Evolutionary conservation across 2,888 invertebrate genomes (phyloP), one percentile per base, ranked within the genome.

Genomic region (Apeira syringaria): DNA sequence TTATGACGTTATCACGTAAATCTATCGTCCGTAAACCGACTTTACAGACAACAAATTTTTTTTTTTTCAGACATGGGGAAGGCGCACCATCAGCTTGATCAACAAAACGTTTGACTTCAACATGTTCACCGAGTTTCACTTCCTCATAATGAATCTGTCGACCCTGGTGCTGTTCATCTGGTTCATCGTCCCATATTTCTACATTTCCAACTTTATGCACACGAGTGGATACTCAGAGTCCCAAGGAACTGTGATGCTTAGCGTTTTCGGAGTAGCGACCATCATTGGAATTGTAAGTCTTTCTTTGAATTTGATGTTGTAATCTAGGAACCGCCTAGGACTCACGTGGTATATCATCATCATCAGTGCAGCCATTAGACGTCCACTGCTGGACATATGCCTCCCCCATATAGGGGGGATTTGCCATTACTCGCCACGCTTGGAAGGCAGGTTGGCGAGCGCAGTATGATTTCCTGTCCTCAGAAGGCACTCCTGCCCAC

Each of bases 131-230:
- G 95, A 96, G 69, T 89, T 94, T 38, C 95, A 96, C 69, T 97
- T 96, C 77, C 80, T 96, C 36, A 91, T 96, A 67, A 94, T 98
- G 90, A 96, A 96, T 48, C 68, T 98, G 7, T 96, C 97, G n/a
- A 98, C 97, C 42, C 92, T 97, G 57, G 91, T 98, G 44, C 91
- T 98, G 36, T 98, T 98, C 82, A 94, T 95, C 65, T 98, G 97
- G 96, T 96, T 96, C 78, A 98, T 99, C 68, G 96, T 98, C 48
- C 98, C 98, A 24, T 98, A 98, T 83, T 96, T 98, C 74, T 98
- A 97, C 82, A 92, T 98, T 52, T 94, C 96, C 20, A 96, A 96
- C 64, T 94, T 96, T 72, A 94, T 97, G 86, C 88, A 91, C 20
- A 69, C 67, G 50, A 77, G 63, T 38, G 92, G 92, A 5, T 92